These are phyloP conservation scores for Lophius americanus DNA, from an alignment of 2,797 vertebrate species.

Conservation along the genomic window DNA sequence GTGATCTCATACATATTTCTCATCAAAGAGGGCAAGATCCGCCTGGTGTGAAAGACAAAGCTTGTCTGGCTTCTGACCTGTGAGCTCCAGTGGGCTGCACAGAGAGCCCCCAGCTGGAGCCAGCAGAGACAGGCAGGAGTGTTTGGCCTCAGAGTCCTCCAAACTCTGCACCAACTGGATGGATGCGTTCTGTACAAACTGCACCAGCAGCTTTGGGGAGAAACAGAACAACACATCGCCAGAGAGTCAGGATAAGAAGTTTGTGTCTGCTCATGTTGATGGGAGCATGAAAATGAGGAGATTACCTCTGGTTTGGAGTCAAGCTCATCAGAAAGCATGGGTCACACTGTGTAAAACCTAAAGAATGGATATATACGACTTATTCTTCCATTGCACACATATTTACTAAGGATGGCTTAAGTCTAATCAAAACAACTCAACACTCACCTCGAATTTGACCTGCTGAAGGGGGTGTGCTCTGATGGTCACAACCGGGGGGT, in stretches of 20 bases:
- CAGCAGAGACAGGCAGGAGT: conserved; percentile 90
- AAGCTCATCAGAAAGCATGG: conserved; percentile 99
- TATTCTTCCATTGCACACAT: not conserved
- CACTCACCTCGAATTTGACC: conserved; percentile 48
- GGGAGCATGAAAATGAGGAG: not conserved
- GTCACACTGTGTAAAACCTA: conserved; percentile 88
- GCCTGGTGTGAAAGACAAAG: too few species aligned
- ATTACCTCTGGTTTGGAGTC: conserved; percentile 98
- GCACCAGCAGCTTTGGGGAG: conserved; percentile 92
- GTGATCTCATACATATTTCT: too few species aligned
- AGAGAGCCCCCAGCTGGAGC: conserved; percentile 87
- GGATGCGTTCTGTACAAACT: conserved; percentile 99
- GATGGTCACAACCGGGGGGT: conserved; percentile 46
- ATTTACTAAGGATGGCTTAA: not conserved
- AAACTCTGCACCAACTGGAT: conserved; percentile 94
- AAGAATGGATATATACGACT: conserved; percentile 7
- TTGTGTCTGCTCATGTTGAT: too few species aligned
- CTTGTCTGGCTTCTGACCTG: conserved; percentile 80
- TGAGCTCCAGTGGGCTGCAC: conserved; percentile 91
- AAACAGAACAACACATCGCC: not conserved
- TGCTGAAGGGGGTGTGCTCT: conserved; percentile 21
- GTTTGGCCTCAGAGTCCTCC: conserved; percentile 90
- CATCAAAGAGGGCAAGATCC: too few species aligned
- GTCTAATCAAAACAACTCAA: rapidly evolving
- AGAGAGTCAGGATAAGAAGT: not conserved